Base-by-base conservation (phyloP, 2,113 vertebrate species). In the Chaenocephalus aceratus region DNA sequence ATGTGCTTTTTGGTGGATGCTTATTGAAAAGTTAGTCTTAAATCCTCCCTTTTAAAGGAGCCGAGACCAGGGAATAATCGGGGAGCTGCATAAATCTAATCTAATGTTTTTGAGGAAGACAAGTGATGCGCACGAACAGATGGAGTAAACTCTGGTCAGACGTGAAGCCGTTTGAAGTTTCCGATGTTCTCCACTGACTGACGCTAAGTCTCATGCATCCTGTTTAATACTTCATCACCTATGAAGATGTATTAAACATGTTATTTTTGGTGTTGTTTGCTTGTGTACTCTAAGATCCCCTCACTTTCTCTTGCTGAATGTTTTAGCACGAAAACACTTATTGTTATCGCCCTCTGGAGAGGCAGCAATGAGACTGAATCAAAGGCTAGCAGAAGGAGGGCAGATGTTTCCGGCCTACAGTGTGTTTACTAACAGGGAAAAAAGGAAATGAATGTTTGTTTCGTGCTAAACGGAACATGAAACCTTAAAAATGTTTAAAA, bases 121-220 rank as follows among this genome's bases (percentile, higher is more conserved):
- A 41, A 72, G 30, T 52, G 58, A 23, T 53, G n/a, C 70, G 72
- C 15, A 11, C 79, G 54, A 70, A 79, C 69, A 83, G 77, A 52
- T 3, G 6, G 57, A 41, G 74, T 8, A 44, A 74, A 79, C 58
- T 41, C 58, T 41, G 69, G 78, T 82, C 81, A 66, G 75, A 82
- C 46, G 54, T 15, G 34, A 79, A 62, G 61, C 53, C 18, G 72
- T 90, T 88, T 89, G 89, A 92, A 86, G 85, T 84, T 23, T 23
- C 52, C 49, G 73, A 72, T 84, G 41, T 65, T 77, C 74, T 77
- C 53, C 36, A 3, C 75, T 62, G 86, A 58, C 86, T 66, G 82
- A 4, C 30, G 30, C 30, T 30, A 30, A 30, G 30, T 30, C 30
- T 30, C 4, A 30, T 30, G 30, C 0, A 30, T 30, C 30, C 30